These are phyloP conservation scores for Acanthochromis polyacanthus DNA, from an alignment of 2,113 vertebrate species.

Conservation along the genomic window DNA sequence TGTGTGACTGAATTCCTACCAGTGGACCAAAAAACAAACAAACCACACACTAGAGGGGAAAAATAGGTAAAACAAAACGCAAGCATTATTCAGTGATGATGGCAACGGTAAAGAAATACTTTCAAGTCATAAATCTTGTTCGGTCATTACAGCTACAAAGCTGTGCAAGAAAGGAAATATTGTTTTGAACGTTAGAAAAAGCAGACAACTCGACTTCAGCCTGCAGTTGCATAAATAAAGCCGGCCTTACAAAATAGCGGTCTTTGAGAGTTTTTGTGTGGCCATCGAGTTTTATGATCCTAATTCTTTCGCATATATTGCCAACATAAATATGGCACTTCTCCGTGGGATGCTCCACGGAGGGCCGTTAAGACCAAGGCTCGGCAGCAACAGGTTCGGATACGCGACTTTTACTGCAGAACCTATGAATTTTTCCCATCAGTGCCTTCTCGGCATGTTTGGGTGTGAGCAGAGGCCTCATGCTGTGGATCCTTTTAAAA, in stretches of 20 bases:
- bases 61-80: constrained; percentile 50
- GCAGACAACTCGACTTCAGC: constrained; percentile 84
- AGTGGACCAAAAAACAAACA: constrained; percentile 50
- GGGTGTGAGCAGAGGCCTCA: constrained; percentile 36
- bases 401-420: constrained; percentile 95
- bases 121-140: constrained; percentile 64
- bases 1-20: constrained; percentile 39
- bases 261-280: constrained; percentile 93
- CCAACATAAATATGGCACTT: constrained; percentile 96
- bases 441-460: constrained; percentile 83
- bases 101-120: constrained; percentile 61
- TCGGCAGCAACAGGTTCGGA: constrained; percentile 92
- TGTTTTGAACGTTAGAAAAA: constrained; percentile 85
- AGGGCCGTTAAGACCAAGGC: constrained; percentile 90
- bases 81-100: constrained; percentile 39
- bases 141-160: constrained; percentile 53
- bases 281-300: constrained; percentile 96
- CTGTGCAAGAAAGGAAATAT: constrained; percentile 81
- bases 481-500: constrained; percentile 43
- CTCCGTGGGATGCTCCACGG: constrained; percentile 90
- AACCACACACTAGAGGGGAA: constrained; percentile 24
- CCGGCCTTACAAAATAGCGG: constrained; percentile 84
- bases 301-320: constrained; percentile 98
- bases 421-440: constrained; percentile 92
- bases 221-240: constrained; percentile 88